phyloP scores from a whole-genome alignment of 2,113 vertebrate genomes.

The Isichthys henryi region DNA sequence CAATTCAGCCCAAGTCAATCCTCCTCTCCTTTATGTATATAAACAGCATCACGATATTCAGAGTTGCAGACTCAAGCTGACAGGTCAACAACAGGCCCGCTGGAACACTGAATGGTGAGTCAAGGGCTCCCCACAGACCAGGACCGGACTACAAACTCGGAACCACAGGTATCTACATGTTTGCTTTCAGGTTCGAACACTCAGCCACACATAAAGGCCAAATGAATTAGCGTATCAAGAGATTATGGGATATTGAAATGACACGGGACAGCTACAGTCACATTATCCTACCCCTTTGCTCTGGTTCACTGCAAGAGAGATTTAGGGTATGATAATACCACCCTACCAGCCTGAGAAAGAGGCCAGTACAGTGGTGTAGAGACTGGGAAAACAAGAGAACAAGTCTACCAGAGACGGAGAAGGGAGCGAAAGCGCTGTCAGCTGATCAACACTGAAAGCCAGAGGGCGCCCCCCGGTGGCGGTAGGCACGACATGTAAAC shows the following conservation, averaged over 20 bases:
- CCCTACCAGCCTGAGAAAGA: not conserved
- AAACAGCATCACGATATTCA: not conserved
- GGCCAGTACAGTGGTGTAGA: not conserved
- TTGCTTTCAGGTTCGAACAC: not conserved
- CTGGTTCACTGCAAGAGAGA: not conserved
- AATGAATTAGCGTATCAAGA: not conserved
- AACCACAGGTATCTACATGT: not conserved
- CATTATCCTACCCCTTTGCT: not conserved
- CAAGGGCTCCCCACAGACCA: not conserved
- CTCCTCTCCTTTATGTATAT: not conserved
- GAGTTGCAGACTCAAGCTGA: not conserved
- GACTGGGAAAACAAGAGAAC: not conserved
- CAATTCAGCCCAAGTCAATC: not conserved
- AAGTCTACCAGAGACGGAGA: not conserved
- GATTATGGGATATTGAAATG: not conserved
- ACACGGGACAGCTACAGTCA: not conserved
- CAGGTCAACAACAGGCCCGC: not conserved
- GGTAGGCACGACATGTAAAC: conserved; percentile 11
- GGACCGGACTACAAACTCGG: not conserved
- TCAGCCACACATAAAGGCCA: not conserved
- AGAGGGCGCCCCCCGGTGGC: not conserved
- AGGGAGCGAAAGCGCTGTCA: not conserved
- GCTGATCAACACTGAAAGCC: not conserved
- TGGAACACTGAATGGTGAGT: not conserved
- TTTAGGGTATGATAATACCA: not conserved